Conservation (phyloP, 2,113 vertebrate species). For the Psilopsiagon aurifrons region DNA sequence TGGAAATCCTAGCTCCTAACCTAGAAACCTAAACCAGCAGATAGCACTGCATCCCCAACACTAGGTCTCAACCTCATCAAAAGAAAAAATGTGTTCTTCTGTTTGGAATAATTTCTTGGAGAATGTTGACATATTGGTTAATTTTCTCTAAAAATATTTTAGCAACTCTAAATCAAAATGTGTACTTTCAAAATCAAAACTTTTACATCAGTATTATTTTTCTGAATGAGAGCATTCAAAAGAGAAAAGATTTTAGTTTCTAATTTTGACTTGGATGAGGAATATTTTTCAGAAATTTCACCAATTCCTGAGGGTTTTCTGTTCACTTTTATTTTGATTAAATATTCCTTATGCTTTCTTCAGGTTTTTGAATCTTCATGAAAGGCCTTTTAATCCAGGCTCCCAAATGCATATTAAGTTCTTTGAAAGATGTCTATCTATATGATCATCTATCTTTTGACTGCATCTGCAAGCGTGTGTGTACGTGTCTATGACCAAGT, state of each 20-base stretch:
- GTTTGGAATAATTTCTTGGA: background rate
- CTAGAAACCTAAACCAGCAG: background rate
- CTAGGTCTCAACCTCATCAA: background rate
- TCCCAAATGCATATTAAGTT: background rate
- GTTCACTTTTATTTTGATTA: background rate
- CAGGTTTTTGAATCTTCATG: background rate
- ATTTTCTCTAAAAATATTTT: background rate
- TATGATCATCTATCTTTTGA: background rate
- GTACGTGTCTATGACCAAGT: background rate
- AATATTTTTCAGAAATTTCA: background rate
- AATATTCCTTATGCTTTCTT: background rate
- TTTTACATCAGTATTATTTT: background rate
- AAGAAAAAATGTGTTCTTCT: background rate
- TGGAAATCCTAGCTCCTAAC: background rate
- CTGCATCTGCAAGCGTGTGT: background rate
- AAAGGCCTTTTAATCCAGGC: background rate
- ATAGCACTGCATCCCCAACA: fast-evolving
- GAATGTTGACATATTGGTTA: background rate
- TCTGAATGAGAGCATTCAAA: background rate
- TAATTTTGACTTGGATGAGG: background rate
- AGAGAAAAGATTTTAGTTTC: background rate
- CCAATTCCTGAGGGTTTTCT: background rate
- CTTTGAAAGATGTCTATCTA: background rate
- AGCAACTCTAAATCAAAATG: background rate
- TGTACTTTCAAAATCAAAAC: background rate